Conservation (phyloP, 1,140 invertebrate genomes). For the Wiebesia pumilae region DNA sequence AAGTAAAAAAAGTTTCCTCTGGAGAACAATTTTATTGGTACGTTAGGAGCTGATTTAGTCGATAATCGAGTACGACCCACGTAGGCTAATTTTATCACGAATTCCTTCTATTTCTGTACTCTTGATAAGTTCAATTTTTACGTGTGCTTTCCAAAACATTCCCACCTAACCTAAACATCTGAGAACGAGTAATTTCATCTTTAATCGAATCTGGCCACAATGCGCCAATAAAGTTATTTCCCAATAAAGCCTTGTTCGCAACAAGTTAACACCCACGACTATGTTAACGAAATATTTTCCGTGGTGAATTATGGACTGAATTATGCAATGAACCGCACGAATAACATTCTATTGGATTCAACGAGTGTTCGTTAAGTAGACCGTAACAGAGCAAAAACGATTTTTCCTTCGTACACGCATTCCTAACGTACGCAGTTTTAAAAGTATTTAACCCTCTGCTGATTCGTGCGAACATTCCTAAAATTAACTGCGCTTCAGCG, state of each 20-base stretch:
- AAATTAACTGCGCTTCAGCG: background rate
- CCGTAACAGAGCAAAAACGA: background rate
- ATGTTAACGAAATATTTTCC: background rate
- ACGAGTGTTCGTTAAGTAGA: too few species aligned
- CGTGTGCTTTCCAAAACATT: too few species aligned
- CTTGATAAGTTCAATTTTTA: too few species aligned
- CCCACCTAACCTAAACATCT: too few species aligned
- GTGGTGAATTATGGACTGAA: background rate
- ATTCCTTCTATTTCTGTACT: too few species aligned
- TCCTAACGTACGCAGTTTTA: background rate
- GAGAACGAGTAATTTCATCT: background rate
- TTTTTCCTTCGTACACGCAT: background rate
- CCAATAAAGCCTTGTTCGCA: background rate
- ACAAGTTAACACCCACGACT: background rate
- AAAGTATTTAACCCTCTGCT: background rate
- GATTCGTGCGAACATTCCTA: background rate
- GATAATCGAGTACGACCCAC: too few species aligned
- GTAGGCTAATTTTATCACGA: too few species aligned
- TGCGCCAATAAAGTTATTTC: background rate
- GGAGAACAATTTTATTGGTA: too few species aligned
- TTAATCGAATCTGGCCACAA: background rate
- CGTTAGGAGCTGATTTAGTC: too few species aligned
- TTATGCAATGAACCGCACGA: too few species aligned
- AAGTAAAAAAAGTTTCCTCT: too few species aligned
- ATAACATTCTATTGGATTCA: too few species aligned